These are phyloP conservation scores for Propithecus deckenii DNA, from an alignment of 2,797 vertebrate species.

Conservation along the genomic window DNA sequence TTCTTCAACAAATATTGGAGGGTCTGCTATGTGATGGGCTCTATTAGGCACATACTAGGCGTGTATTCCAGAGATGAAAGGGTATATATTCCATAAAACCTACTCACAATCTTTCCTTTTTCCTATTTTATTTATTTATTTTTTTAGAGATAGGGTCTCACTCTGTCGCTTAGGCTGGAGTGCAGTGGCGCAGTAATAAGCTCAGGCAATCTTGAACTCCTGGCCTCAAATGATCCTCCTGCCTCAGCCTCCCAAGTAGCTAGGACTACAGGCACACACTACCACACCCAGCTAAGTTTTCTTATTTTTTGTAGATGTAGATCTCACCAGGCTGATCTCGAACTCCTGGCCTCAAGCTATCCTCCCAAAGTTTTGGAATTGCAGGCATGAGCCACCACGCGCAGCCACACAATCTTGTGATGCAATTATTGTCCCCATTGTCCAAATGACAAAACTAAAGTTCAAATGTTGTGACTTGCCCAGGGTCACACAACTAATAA, in stretches of 20 bases:
- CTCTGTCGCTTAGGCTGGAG: neutral
- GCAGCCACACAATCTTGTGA: neutral
- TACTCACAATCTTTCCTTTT: neutral
- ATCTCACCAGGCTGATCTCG: neutral
- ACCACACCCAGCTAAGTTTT: neutral
- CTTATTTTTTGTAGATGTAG: neutral
- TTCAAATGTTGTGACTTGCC: conserved; percentile 8
- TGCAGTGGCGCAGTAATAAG: neutral
- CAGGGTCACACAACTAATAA: neutral
- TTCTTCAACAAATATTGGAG: conserved; percentile 8
- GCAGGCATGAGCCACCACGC: too few species aligned
- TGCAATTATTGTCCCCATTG: neutral
- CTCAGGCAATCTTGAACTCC: neutral
- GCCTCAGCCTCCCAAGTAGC: neutral
- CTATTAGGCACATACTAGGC: neutral
- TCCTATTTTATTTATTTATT: neutral
- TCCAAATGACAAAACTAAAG: conserved; percentile 41
- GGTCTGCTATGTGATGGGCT: neutral
- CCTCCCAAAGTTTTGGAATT: neutral
- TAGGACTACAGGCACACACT: neutral
- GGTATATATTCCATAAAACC: neutral
- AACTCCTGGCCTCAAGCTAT: neutral
- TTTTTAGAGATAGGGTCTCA: neutral
- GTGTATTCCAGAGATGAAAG: neutral
- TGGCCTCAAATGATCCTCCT: neutral